Evolutionary conservation across 2,888 invertebrate genomes (phyloP), one percentile per base, ranked within the genome.

Genomic region (Aspidiotus rigidus): DNA sequence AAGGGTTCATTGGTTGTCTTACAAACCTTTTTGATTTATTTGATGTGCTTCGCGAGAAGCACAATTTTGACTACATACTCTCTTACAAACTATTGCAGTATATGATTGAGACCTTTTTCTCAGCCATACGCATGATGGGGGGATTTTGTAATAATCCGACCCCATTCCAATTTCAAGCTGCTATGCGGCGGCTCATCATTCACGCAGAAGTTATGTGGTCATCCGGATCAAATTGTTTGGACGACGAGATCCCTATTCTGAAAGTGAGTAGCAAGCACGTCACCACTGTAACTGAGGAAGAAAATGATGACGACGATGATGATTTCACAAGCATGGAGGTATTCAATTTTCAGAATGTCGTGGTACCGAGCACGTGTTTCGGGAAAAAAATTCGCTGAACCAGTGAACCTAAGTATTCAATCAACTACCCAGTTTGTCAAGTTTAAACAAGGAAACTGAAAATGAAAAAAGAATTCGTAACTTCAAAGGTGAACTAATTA

Each of bases 81-180:
- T 59, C 44, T 8, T 66, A 66, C 49, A 66, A 66, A 42, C 2
- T 66, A n/a, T 44, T 28, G 1, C 66, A 59, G 28, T 56, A 66
- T n/a, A 56, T 16, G 17, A 42, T 59, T 7, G 59, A 66, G 28
- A 66, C 42, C 42, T 57, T 66, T 41, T 64, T 66, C 44, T 66
- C 59, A 2, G 66, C 57, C 8, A 57, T 66, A 39, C 42, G 49
- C 28, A 42, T 17, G 16, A 56, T 56, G 57, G 66, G 59, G 16
- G 66, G 66, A 16, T 66, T 66, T 66, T 66, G 66, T 56, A 49
- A 66, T 59, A 66, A 44, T n/a, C 66, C 59, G 2, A 59, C 66
- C 7, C 39, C 66, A 16, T 59, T n/a, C n/a, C n/a, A 66, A 59
- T 66, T 66, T 59, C 44, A 66, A 66, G 8, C 41, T 5, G 66